Evolutionary conservation across 2,888 invertebrate species (phyloP).

Genomic region (Erynnis tages): DNA sequence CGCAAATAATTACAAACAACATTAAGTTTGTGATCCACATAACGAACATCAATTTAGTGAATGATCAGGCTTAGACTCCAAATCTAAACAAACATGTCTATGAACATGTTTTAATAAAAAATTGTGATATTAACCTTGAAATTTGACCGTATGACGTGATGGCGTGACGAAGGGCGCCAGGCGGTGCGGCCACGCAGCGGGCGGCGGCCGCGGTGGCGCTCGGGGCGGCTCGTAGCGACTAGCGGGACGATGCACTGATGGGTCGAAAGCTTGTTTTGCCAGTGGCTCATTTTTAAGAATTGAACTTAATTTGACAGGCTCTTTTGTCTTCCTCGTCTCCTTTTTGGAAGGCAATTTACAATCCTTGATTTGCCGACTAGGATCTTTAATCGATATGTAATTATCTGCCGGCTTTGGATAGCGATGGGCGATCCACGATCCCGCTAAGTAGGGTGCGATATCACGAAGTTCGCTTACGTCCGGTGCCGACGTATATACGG

Average conservation of each 20-base stretch:
- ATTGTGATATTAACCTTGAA: constrained; percentile 84
- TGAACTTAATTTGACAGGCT: constrained; percentile 73
- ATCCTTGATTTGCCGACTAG: constrained; percentile 51
- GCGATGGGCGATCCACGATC: constrained; percentile 90
- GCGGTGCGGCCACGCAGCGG: constrained; percentile 67
- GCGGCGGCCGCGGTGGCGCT: constrained; percentile 77
- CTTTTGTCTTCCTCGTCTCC: constrained; percentile 61
- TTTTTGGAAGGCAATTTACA: constrained; percentile 64
- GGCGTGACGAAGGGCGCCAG: constrained; percentile 74
- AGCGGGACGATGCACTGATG: constrained; percentile 87
- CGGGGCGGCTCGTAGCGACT: constrained; percentile 88
- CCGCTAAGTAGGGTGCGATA: constrained; percentile 89
- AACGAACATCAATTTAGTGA: constrained; percentile 38
- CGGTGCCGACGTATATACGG: constrained; percentile 91
- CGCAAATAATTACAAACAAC: neutral
- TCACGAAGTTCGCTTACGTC: constrained; percentile 88
- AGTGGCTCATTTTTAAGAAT: constrained; percentile 77
- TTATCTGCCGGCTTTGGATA: constrained; percentile 87
- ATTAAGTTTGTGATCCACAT: constrained; percentile 13
- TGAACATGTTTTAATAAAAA: constrained; percentile 31
- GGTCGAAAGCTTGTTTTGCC: constrained; percentile 87
- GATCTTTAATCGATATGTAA: constrained; percentile 82
- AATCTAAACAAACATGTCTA: constrained; percentile 56
- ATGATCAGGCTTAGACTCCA: constrained; percentile 54
- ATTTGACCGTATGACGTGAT: constrained; percentile 86